These are phyloP conservation scores for Conopomorpha cramerella DNA, from an alignment of 1,140 invertebrate species.

Conservation along the genomic window DNA sequence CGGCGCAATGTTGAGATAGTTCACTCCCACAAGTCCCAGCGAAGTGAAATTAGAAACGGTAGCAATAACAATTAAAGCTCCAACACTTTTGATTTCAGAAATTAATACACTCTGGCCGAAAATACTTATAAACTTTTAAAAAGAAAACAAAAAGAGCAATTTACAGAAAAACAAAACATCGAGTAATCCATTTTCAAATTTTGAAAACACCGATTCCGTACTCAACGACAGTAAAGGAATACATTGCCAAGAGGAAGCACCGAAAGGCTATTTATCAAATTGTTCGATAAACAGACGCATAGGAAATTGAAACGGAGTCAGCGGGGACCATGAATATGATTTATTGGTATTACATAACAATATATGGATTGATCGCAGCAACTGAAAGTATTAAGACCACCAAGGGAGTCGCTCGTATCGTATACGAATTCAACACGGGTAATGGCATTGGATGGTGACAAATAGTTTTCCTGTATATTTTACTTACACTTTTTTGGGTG, in stretches of 20 bases:
- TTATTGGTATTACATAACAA: conserved; percentile 51
- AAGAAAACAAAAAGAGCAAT: too few species aligned
- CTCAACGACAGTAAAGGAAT: conserved; percentile 13
- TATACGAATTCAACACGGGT: conserved; percentile 10
- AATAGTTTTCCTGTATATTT: too few species aligned
- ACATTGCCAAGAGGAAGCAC: conserved; percentile 10
- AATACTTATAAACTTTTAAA: too few species aligned
- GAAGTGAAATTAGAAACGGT: too few species aligned
- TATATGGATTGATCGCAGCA: conserved; percentile 50
- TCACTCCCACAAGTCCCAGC: too few species aligned
- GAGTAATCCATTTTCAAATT: conserved; percentile 49
- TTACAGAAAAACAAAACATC: conserved; percentile 52
- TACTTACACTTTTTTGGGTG: too few species aligned
- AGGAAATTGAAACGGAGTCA: conserved; percentile 56
- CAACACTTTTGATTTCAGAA: too few species aligned
- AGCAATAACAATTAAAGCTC: too few species aligned
- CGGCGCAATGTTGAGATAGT: too few species aligned
- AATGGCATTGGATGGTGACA: conserved; percentile 11
- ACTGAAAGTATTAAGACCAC: conserved; percentile 26
- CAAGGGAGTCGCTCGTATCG: conserved; percentile 16
- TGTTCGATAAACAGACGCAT: conserved; percentile 42
- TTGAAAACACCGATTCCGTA: conserved; percentile 27
- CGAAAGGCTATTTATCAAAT: conserved; percentile 50
- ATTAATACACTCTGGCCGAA: too few species aligned
- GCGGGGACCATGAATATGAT: conserved; percentile 42